Conservation (phyloP, 2,113 vertebrate genomes). For the Semnornis frantzii region DNA sequence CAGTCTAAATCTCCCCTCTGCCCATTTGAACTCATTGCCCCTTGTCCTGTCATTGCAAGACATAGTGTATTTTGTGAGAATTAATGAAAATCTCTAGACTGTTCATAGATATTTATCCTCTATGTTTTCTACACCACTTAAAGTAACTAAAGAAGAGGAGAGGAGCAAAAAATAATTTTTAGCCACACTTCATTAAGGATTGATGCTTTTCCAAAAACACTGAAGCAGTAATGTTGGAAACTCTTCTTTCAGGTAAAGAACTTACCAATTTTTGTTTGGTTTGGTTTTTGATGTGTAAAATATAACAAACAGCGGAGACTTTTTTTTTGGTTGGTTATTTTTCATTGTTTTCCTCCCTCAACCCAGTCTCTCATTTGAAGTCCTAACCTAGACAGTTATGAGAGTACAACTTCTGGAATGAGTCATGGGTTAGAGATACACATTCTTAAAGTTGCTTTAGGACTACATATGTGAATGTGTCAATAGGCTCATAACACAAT, state of each 20-base stretch:
- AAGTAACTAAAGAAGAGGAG: not conserved
- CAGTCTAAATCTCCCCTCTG: too few relatives aligned
- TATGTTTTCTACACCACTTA: not conserved
- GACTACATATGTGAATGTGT: fast-evolving
- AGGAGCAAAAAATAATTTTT: not conserved
- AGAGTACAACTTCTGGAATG: not conserved
- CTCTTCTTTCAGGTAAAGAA: not conserved
- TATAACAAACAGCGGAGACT: not conserved
- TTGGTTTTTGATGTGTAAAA: not conserved
- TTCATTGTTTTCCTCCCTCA: fast-evolving
- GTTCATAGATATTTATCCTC: not conserved
- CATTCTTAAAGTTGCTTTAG: not conserved
- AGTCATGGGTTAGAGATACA: fast-evolving
- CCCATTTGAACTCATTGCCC: too few relatives aligned
- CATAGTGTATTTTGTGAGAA: not conserved
- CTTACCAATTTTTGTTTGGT: fast-evolving
- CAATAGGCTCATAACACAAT: not conserved
- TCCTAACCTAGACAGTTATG: not conserved
- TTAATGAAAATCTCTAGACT: not conserved
- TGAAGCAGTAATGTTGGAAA: not conserved
- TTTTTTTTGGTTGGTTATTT: fast-evolving
- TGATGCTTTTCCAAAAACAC: not conserved
- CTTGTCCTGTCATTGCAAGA: too few relatives aligned
- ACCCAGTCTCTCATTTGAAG: not conserved
- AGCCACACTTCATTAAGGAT: not conserved